Evolutionary conservation across 2,113 vertebrate genomes (phyloP), one percentile per base, ranked within the genome.

Genomic region (Orcinus orca): DNA sequence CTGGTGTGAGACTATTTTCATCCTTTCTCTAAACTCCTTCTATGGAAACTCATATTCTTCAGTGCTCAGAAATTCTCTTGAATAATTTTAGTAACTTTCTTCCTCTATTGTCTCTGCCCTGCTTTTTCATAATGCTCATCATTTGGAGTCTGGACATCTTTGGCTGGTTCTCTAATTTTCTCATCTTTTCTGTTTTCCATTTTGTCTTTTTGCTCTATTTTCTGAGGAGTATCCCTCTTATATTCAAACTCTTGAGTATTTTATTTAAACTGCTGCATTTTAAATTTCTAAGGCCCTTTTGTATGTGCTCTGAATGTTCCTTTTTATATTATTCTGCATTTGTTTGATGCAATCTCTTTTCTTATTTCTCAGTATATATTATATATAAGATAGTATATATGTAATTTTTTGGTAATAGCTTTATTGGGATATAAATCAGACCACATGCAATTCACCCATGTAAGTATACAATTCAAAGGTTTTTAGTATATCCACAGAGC

Each of bases 231-330:
- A 38, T 36, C 14, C 10, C 7, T 33, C 58, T 55, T 80, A 79
- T 90, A 74, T 38, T 95, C 38, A 36, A 65, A 82, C 44, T 93
- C 41, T 88, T 90, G 62, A 92, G 53, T 44, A 36, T 92, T 79
- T 77, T 31, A 62, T 84, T 77, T 91, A 62, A 94, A 93, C n/a
- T 62, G n/a, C n/a, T 94, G 12, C 3, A 73, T 33, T 97, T 90
- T 38, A 71, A 67, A 88, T 90, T 93, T 74, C 36, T 58, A 44
- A 90, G 77, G 31, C 20, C 31, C 17, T 38, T 85, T 79, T 77
- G 65, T 20, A 9, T 88, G 50, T 63, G 21, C 63, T 60, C 14
- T 55, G 79, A 93, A 85, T 76, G 26, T 74, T 93, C 23, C 38
- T 88, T 83, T 91, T 68, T 58, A 55, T 88, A 53, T 88, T 53